Conservation (phyloP, 2,888 invertebrate genomes). For the Trileptium ribeirensis region DNA sequence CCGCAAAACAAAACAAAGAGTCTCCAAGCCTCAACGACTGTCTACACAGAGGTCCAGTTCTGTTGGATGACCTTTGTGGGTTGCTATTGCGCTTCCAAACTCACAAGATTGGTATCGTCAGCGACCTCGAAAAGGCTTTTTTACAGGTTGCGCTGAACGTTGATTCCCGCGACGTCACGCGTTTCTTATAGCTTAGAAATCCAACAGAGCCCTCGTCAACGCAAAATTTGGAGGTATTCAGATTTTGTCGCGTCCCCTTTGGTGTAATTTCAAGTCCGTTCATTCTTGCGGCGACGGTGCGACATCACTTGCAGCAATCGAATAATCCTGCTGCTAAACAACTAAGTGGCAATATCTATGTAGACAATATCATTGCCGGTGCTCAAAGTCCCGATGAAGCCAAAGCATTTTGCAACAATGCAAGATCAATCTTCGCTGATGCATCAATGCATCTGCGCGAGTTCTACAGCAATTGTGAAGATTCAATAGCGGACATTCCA, state of each 20-base stretch:
- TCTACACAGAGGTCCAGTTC: neutral
- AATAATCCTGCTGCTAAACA: neutral
- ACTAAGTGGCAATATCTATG: neutral
- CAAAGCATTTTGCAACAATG: neutral
- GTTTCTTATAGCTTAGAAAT: neutral
- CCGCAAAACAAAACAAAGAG: neutral
- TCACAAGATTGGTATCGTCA: neutral
- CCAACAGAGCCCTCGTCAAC: neutral
- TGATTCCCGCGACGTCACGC: neutral
- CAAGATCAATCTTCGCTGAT: neutral
- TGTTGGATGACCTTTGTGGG: neutral
- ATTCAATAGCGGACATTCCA: neutral
- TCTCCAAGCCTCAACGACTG: neutral
- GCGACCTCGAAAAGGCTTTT: neutral
- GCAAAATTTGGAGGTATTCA: neutral
- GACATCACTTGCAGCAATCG: neutral
- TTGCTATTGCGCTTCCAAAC: neutral
- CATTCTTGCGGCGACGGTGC: neutral
- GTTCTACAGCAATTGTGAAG: neutral
- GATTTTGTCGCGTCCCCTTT: neutral
- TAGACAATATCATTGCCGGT: neutral
- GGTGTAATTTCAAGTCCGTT: neutral
- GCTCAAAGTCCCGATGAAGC: neutral
- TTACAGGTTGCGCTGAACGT: neutral
- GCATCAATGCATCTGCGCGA: neutral